Evolutionary conservation across 2,113 vertebrate genomes (phyloP), one percentile per base, ranked within the genome.

Genomic region (Tupaia chinensis): DNA sequence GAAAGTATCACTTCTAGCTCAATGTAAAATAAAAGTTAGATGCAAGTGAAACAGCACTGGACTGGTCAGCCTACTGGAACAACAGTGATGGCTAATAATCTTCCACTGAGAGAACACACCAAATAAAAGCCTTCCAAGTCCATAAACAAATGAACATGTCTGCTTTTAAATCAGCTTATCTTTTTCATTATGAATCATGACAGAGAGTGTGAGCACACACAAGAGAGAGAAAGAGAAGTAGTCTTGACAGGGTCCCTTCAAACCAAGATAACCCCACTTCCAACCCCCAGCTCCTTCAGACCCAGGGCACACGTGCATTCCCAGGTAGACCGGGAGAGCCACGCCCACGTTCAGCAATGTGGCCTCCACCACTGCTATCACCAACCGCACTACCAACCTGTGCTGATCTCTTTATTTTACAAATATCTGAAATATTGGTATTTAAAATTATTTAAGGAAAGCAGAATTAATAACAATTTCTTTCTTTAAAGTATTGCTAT

Each of bases 21-120:
- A 96, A 73, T 69, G 89, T 66, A 84, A 94, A 84, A 93, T 83
- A 44, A 87, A 92, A 94, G 54, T 74, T 77, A 94, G 83, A 87
- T 68, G 68, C 54, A 89, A 86, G 1, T 80, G 4, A 97, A 86
- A 87, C 6, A 80, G 11, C 81, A 44, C 68, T 80, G 5, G 19
- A 34, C 16, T 87, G n/a, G 29, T 53, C 69, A 89, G 29, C 25
- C n/a, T 25, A 32, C 0, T 56, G 12, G 22, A 73, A 54, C 29
- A 91, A 44, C 5, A 65, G n/a, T 87, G 81, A 76, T 12, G 16
- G 54, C 66, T 61, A 12, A 76, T 7, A 17, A 25, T 14, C 56
- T 89, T 60, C 66, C 14, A 95, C 7, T 34, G 20, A 56, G 19
- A 90, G 11, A 92, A 89, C 95, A 89, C 19, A 89, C 10, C 25